phyloP scores from a whole-genome alignment of 2,888 invertebrate species.

The Metalampra italica region DNA sequence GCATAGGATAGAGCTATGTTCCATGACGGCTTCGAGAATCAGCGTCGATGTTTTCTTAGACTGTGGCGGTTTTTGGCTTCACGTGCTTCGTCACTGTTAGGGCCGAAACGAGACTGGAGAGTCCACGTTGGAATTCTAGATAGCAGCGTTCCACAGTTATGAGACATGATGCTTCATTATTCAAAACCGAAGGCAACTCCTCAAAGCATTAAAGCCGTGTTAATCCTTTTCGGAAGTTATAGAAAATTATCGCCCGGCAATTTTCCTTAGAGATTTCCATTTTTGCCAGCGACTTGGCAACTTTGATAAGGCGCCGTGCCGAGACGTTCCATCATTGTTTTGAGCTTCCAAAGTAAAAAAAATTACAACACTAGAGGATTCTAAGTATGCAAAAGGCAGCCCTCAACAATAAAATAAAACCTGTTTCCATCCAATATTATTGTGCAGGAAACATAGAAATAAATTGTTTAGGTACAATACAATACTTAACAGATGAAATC shows the following conservation, averaged over 20 bases:
- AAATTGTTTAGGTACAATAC: no score
- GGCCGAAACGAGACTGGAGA: neutral
- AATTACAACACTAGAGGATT: no score
- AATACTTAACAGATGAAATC: neutral
- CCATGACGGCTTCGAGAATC: slow-evolving; percentile 16
- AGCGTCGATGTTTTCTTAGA: neutral
- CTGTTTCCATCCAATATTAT: no score
- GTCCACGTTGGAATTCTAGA: neutral
- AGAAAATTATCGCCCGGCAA: neutral
- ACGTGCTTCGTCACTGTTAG: neutral
- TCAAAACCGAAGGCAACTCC: neutral
- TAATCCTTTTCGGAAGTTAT: neutral
- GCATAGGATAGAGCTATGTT: no score
- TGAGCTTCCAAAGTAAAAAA: no score
- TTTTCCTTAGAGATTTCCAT: neutral
- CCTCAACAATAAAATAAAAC: no score
- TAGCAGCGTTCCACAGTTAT: neutral
- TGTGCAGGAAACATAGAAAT: no score
- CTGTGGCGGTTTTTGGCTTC: neutral
- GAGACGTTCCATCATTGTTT: no score
- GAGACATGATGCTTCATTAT: neutral
- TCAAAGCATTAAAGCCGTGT: neutral
- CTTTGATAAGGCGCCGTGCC: no score
- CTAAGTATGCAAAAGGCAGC: no score
- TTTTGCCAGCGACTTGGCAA: no score